Evolutionary conservation across 2,797 vertebrate species (phyloP).

Genomic region (Pipistrellus pygmaeus): DNA sequence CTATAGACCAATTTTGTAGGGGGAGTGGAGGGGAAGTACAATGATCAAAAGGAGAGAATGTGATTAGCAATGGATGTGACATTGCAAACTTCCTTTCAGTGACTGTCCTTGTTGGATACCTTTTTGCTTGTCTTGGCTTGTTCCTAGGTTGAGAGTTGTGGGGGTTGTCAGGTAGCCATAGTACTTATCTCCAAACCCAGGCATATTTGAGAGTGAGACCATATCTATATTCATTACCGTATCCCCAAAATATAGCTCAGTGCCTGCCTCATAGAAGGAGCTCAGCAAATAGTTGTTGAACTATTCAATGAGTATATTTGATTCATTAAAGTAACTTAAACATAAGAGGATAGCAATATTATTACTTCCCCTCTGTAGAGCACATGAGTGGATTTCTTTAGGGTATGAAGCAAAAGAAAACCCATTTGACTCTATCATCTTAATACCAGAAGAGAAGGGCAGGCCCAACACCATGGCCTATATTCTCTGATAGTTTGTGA

Average conservation of each 20-base stretch:
- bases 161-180: neutral
- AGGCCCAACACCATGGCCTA: neutral
- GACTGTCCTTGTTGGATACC: neutral
- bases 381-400: neutral
- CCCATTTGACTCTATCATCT: neutral
- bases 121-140: neutral
- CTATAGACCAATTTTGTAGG: neutral
- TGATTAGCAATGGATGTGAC: neutral
- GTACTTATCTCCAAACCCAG: neutral
- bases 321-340: neutral
- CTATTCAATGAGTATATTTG: neutral
- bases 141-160: neutral
- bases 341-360: neutral
- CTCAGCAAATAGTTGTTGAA: neutral
- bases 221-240: neutral
- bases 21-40: accelerated
- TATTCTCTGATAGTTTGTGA: neutral
- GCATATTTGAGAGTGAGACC: neutral
- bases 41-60: neutral
- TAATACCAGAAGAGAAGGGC: neutral
- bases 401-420: neutral
- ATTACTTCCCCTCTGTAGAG: neutral
- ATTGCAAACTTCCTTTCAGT: neutral
- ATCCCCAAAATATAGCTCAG: neutral
- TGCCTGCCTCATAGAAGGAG: neutral